phyloP scores from a whole-genome alignment of 2,113 vertebrate species.

The Octodon degus region DNA sequence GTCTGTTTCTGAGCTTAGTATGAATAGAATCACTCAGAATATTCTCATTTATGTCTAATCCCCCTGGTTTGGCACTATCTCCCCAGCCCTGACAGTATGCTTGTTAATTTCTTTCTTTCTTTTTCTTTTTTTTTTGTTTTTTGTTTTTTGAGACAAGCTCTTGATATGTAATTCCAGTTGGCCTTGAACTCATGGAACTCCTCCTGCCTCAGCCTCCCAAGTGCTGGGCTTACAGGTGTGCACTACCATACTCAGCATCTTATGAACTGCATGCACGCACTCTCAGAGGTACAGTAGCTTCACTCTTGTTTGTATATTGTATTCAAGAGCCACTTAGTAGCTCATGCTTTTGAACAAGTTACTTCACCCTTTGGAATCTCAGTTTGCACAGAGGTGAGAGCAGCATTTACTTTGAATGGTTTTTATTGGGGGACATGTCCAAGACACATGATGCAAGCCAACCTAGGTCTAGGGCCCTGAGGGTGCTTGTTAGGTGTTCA shows the following conservation, averaged over 20 bases:
- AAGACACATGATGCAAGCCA: background rate
- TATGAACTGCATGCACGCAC: background rate
- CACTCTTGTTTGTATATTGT: background rate
- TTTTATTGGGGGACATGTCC: background rate
- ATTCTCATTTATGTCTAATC: background rate
- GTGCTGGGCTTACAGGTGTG: background rate
- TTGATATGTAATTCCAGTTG: background rate
- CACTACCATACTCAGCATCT: background rate
- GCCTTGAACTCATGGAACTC: background rate
- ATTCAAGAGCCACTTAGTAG: slow-evolving; percentile 22
- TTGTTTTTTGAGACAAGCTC: background rate
- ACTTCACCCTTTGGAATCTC: background rate
- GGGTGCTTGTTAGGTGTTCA: background rate
- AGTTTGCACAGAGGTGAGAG: background rate
- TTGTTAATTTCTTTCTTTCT: background rate
- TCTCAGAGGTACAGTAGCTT: background rate
- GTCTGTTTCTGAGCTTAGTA: background rate
- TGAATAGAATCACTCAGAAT: background rate
- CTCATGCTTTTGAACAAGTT: background rate
- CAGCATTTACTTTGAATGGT: background rate
- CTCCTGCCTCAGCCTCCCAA: background rate
- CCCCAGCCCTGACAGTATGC: background rate
- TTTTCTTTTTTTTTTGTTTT: background rate
- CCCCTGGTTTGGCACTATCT: background rate
- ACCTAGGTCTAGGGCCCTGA: background rate